These are phyloP conservation scores for Rhinolophus sinicus DNA, from an alignment of 2,113 vertebrate genomes.

Conservation along the genomic window DNA sequence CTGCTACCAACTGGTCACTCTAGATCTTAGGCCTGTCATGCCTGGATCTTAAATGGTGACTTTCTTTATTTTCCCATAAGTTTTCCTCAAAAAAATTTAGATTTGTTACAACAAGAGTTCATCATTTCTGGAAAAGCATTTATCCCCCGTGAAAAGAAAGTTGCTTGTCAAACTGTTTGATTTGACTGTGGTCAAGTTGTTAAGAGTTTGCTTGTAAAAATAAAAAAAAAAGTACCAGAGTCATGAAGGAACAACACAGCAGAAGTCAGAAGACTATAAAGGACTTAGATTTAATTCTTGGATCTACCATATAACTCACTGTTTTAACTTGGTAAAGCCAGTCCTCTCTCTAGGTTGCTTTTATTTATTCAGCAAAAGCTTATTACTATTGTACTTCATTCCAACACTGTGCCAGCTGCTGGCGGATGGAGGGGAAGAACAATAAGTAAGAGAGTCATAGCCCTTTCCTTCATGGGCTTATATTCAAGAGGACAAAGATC, in stretches of 20 bases:
- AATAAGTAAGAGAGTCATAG: neutral
- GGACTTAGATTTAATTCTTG: neutral
- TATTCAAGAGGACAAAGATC: neutral
- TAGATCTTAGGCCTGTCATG: neutral
- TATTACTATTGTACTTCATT: neutral
- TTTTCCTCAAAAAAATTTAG: neutral
- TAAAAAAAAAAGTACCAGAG: neutral
- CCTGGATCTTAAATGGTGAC: neutral
- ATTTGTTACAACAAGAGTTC: neutral
- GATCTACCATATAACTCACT: neutral
- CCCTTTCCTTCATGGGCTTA: neutral
- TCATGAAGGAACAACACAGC: neutral
- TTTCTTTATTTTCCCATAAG: neutral
- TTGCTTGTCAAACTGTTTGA: neutral
- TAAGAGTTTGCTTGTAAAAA: neutral
- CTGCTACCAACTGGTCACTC: neutral
- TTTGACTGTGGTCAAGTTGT: neutral
- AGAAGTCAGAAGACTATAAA: neutral
- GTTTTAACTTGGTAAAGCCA: neutral
- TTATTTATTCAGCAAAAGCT: constrained; percentile 25
- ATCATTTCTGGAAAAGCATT: neutral
- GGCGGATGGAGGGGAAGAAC: neutral
- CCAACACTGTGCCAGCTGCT: neutral
- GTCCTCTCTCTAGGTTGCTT: neutral
- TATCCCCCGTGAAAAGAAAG: neutral